These are phyloP conservation scores for Drosophila kuntzei DNA, from an alignment of 2,888 invertebrate genomes.

Conservation along the genomic window DNA sequence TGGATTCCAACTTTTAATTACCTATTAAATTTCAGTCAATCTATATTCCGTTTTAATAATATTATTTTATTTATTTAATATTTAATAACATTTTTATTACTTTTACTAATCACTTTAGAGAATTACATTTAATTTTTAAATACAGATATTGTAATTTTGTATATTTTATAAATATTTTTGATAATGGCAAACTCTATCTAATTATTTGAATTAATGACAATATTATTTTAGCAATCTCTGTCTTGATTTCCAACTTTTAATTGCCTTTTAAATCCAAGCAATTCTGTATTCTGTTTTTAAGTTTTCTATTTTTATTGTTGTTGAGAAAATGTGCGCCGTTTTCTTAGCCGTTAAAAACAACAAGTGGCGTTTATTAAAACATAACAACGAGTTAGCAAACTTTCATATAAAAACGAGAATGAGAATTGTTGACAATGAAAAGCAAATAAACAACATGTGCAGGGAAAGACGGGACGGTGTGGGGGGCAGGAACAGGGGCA, in stretches of 20 bases:
- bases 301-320: slow-evolving; percentile 10
- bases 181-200: no score
- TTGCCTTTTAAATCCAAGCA: slow-evolving; percentile 23
- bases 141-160: no score
- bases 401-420: slow-evolving; percentile 12
- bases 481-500: background rate
- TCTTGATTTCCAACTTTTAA: slow-evolving; percentile 13
- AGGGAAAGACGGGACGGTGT: background rate
- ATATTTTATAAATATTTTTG: no score
- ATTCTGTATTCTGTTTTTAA: slow-evolving; percentile 3
- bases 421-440: slow-evolving; percentile 22
- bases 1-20: slow-evolving; percentile 22
- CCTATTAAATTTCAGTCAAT: slow-evolving; percentile 15
- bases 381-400: slow-evolving; percentile 44
- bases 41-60: slow-evolving; percentile 2
- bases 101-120: no score
- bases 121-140: no score
- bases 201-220: background rate
- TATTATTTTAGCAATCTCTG: background rate
- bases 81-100: no score
- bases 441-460: slow-evolving; percentile 37
- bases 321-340: slow-evolving; percentile 4
- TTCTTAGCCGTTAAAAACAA: slow-evolving; percentile 21
- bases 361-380: slow-evolving; percentile 33
- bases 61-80: no score